Conservation (phyloP, 2,888 invertebrate genomes). For the Listrodromus nycthemerus region DNA sequence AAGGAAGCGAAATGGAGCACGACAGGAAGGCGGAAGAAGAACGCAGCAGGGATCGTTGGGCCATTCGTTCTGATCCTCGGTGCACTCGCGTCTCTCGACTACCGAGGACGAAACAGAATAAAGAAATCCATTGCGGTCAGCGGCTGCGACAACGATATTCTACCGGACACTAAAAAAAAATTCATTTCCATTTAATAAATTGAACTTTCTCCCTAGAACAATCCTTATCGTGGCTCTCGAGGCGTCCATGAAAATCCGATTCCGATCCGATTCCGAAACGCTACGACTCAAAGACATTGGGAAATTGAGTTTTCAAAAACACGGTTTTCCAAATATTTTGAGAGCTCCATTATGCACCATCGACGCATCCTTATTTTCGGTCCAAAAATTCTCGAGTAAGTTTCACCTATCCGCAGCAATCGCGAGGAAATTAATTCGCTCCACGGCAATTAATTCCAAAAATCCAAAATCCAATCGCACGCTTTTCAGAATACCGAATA, state of each 20-base stretch:
- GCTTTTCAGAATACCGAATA: not conserved
- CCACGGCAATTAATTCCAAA: no score
- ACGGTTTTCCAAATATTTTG: no score
- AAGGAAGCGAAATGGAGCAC: conserved; percentile 12
- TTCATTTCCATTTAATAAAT: not conserved
- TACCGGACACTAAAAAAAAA: not conserved
- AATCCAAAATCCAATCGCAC: no score
- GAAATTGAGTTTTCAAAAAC: conserved; percentile 19
- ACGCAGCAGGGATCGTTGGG: conserved; percentile 32
- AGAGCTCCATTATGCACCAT: no score
- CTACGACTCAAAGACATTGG: not conserved
- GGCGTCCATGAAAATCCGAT: conserved; percentile 40
- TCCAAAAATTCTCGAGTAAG: no score
- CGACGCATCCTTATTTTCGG: no score
- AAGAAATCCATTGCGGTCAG: conserved; percentile 60
- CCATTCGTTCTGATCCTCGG: conserved; percentile 57
- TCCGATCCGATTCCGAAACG: conserved; percentile 13
- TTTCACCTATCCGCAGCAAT: no score
- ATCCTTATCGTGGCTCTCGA: conserved; percentile 20
- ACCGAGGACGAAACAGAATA: conserved; percentile 51
- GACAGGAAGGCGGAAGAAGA: conserved; percentile 16
- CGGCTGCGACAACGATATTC: conserved; percentile 26
- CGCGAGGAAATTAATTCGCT: no score
- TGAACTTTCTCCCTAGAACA: conserved; percentile 26
- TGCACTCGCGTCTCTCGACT: conserved; percentile 9